phyloP scores from a whole-genome alignment of 2,113 vertebrate genomes.

The Eurypyga helias region DNA sequence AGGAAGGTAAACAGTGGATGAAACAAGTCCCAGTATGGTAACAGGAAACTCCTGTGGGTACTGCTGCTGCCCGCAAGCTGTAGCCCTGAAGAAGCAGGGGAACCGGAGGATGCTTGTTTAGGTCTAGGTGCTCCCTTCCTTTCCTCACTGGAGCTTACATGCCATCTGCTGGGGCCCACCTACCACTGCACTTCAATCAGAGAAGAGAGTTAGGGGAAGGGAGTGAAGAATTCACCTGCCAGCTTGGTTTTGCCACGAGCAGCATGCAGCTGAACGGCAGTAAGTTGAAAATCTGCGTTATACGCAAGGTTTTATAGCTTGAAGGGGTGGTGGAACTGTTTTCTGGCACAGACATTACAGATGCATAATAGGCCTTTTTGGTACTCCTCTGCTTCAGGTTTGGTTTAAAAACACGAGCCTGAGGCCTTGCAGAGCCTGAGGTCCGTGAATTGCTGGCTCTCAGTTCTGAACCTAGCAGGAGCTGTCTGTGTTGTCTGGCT shows the following conservation, averaged over 20 bases:
- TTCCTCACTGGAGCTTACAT: background rate
- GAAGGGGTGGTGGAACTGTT: background rate
- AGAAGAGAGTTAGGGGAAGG: background rate
- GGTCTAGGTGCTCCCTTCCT: background rate
- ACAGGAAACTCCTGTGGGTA: background rate
- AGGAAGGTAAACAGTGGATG: background rate
- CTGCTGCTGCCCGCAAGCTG: background rate
- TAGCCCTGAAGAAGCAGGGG: background rate
- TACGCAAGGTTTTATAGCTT: background rate
- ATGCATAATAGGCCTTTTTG: background rate
- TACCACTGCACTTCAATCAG: background rate
- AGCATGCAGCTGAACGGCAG: background rate
- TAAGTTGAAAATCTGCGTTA: background rate
- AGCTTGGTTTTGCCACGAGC: background rate
- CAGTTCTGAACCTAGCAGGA: background rate
- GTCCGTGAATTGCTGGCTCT: background rate
- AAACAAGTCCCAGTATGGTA: background rate
- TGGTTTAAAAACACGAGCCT: background rate
- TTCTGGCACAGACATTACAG: background rate
- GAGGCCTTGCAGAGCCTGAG: background rate
- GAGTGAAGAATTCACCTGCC: fast-evolving
- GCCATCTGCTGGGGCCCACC: background rate
- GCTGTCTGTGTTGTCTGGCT: background rate
- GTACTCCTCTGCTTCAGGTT: background rate
- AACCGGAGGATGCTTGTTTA: background rate